phyloP scores from a whole-genome alignment of 2,888 invertebrate species.

The Pristionchus mayeri region DNA sequence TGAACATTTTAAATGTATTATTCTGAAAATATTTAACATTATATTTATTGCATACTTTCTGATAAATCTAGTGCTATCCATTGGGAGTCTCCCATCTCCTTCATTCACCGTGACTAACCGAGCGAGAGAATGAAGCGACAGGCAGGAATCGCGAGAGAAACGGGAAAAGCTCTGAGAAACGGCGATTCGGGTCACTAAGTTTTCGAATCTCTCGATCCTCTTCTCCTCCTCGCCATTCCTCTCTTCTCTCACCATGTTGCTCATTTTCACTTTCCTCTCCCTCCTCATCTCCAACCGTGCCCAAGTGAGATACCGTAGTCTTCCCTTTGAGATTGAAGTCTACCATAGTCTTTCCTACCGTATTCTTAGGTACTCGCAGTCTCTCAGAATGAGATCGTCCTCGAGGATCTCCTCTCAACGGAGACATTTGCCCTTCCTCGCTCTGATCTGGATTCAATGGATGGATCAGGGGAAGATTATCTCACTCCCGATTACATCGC shows the following conservation, averaged over 20 bases:
- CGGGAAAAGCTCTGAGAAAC: conserved; percentile 38
- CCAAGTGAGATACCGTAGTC: conserved; percentile 10
- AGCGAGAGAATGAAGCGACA: neutral
- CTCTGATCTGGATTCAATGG: neutral
- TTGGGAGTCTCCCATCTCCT: neutral
- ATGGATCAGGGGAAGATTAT: conserved; percentile 37
- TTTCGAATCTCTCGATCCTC: neutral
- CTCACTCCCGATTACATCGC: conserved; percentile 6
- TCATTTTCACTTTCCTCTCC: conserved; percentile 4
- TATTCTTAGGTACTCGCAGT: conserved; percentile 8
- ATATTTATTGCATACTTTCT: neutral
- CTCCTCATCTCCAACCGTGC: neutral
- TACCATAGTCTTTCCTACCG: neutral
- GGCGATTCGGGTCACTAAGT: conserved; percentile 33
- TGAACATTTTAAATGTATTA: neutral
- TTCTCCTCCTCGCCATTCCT: neutral
- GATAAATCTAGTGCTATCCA: neutral
- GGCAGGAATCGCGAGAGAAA: conserved; percentile 10
- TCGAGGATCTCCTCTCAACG: conserved; percentile 36
- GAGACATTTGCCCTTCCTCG: neutral
- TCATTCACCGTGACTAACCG: neutral
- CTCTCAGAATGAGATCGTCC: neutral
- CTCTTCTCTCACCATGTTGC: neutral
- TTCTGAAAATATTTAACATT: neutral
- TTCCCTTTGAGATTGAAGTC: neutral